Evolutionary conservation across 2,888 invertebrate genomes (phyloP), one percentile per base, ranked within the genome.

Genomic region (Lasioglossum lativentre): DNA sequence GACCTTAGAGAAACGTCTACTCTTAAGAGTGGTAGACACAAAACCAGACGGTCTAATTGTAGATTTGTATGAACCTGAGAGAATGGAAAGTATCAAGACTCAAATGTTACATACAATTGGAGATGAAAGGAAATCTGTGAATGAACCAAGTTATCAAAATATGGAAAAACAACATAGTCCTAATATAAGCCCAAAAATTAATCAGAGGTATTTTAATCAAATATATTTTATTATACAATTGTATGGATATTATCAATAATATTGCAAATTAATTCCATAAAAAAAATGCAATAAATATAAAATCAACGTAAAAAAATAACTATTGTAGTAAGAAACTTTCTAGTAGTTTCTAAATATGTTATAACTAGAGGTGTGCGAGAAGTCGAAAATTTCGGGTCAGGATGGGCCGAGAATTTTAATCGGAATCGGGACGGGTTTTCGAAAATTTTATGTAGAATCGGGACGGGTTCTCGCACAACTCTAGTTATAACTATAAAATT

Each of bases 1-100:
- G 47, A 97, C 97, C 2, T 95, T 97, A 70, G 97, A 97, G 82
- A 96, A 97, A 93, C 96, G 96, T 6, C 95, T 97, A 59, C 96
- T 95, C 78, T 96, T 97, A 93, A 95, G 96, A 85, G 96, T 97
- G 23, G 95, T 96, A 0, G 96, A 96, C 75, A 95, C 95, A 38
- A 93, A 96, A 76, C 95, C 96, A 0, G 95, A 95, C 74, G 96
- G 96, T 77, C 96, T 96, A 92, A 92, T 97, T 34, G 97, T 97
- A 0, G 96, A 97, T 68, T 95, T 97, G 40, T 96, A 96, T 73
- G 97, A 97, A 90, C 95, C 95, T 45, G 82, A 90, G 14, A 74
- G 45, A 14, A 88, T 79, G 78, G 81, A 83, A 19, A 81, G 78
- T 23, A 83, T 91, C 71, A 90, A 81, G 38, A 66, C 78, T 23